A percentile compares a stretch with the other conserved stretches of the same genome.
These are phyloP conservation scores for Daboia siamensis DNA, from an alignment of 2,113 vertebrate species.

Conservation along the genomic window DNA sequence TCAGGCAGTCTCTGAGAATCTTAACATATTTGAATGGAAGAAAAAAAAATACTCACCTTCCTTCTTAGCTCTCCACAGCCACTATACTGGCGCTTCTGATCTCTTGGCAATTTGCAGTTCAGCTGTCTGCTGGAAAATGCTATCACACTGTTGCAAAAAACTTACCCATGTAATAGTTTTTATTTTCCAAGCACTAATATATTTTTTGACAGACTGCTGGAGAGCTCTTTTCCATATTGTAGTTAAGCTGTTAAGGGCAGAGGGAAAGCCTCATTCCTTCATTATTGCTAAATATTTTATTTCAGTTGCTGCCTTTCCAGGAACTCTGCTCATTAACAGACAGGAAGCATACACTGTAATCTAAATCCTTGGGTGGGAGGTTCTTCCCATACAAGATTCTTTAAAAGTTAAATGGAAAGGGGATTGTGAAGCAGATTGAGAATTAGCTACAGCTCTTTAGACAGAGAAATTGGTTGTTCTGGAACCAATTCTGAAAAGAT, in stretches of 20 bases:
- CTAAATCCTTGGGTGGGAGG: not conserved
- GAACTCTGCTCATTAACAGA: not conserved
- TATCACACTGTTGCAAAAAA: not conserved
- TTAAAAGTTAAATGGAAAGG: not conserved
- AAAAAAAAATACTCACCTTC: not conserved
- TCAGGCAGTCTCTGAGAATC: too few relatives aligned
- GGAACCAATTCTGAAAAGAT: too few relatives aligned
- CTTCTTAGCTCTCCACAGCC: not conserved
- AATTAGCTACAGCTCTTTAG: not conserved
- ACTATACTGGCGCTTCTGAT: not conserved
- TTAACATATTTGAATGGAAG: too few relatives aligned
- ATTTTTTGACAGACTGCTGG: not conserved
- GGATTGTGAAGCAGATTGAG: not conserved
- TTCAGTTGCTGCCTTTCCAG: not conserved
- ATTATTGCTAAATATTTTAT: not conserved
- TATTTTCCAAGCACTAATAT: not conserved
- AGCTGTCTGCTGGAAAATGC: not conserved
- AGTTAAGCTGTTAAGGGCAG: not conserved
- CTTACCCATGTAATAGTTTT: not conserved
- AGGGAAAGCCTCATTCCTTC: not conserved
- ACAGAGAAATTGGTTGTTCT: too few relatives aligned
- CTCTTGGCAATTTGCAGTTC: not conserved
- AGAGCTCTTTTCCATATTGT: not conserved
- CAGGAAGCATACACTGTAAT: not conserved
- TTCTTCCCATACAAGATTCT: not conserved